Percentiles rank a stretch among this genome's conserved stretches.
phyloP scores from a whole-genome alignment of 2,113 vertebrate genomes.

The Peromyscus californicus region DNA sequence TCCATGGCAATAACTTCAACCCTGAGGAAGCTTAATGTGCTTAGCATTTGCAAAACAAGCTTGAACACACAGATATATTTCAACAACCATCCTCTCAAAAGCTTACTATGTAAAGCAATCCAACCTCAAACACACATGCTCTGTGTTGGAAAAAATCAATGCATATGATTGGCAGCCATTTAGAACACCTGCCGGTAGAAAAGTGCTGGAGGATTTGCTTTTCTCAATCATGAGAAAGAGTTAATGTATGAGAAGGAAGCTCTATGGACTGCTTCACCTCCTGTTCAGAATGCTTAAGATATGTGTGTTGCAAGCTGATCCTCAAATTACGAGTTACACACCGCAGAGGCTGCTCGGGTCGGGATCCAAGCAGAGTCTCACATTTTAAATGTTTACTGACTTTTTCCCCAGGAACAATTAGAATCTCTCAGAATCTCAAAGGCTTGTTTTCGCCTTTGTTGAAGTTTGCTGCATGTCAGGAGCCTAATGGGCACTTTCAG shows the following conservation, averaged over 20 bases:
- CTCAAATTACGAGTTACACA: not conserved
- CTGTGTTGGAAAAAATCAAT: slow-evolving; percentile 17
- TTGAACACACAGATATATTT: slow-evolving; percentile 43
- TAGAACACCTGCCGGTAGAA: not conserved
- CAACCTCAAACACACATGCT: not conserved
- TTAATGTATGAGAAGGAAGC: not conserved
- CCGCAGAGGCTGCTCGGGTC: not conserved
- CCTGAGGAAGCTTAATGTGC: slow-evolving; percentile 5
- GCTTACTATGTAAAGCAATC: not conserved
- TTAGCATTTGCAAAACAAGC: slow-evolving; percentile 58
- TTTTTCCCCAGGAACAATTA: slow-evolving; percentile 64
- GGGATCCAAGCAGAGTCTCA: not conserved
- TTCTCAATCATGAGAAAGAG: not conserved
- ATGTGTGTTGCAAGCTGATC: too few species aligned
- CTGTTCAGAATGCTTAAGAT: not conserved
- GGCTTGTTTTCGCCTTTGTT: slow-evolving; percentile 61
- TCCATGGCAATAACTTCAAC: slow-evolving; percentile 52
- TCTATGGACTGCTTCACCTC: not conserved
- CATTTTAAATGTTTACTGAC: slow-evolving; percentile 5
- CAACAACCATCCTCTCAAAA: not conserved
- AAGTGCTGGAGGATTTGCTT: not conserved
- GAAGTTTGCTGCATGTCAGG: slow-evolving; percentile 28
- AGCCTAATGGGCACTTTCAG: slow-evolving; percentile 57
- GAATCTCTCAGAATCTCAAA: slow-evolving; percentile 59
- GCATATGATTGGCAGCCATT: not conserved